Conservation (phyloP, 1,140 invertebrate genomes). For the Drosophila seguyi region DNA sequence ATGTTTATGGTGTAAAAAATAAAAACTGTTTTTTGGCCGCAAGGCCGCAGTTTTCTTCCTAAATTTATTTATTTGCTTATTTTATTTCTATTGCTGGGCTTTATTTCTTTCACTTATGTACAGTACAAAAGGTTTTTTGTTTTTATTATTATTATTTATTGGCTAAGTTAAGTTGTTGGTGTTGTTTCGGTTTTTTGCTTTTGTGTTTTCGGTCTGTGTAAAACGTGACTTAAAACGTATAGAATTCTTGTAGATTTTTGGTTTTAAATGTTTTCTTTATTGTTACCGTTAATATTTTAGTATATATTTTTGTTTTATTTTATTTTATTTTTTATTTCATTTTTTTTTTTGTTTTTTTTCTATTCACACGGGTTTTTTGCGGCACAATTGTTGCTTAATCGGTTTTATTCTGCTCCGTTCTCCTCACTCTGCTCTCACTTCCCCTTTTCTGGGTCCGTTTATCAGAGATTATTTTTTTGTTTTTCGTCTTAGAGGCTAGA, state of each 20-base stretch:
- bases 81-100: slow-evolving; percentile 34
- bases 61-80: slow-evolving; percentile 35
- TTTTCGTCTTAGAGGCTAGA: slow-evolving; percentile 53
- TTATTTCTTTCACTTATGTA: slow-evolving; percentile 62
- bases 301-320: slow-evolving; percentile 50
- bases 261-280: slow-evolving; percentile 82
- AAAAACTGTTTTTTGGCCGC: slow-evolving; percentile 73
- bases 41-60: slow-evolving; percentile 60
- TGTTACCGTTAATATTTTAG: slow-evolving; percentile 75
- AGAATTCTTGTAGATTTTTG: slow-evolving; percentile 84
- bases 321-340: slow-evolving; percentile 26
- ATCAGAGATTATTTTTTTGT: slow-evolving; percentile 30
- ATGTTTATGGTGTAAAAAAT: slow-evolving; percentile 70
- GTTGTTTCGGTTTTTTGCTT: slow-evolving; percentile 49
- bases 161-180: slow-evolving; percentile 73
- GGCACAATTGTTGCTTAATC: slow-evolving; percentile 81
- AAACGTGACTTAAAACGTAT: slow-evolving; percentile 81
- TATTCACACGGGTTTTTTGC: slow-evolving; percentile 64
- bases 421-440: slow-evolving; percentile 28
- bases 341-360: slow-evolving; percentile 29
- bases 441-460: slow-evolving; percentile 23
- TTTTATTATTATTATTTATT: slow-evolving; percentile 49
- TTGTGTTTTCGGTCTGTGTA: slow-evolving; percentile 65
- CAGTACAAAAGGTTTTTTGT: slow-evolving; percentile 32
- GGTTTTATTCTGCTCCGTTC: slow-evolving; percentile 52